Conservation (phyloP, 2,888 invertebrate genomes). For the Dexiosoma caninum region DNA sequence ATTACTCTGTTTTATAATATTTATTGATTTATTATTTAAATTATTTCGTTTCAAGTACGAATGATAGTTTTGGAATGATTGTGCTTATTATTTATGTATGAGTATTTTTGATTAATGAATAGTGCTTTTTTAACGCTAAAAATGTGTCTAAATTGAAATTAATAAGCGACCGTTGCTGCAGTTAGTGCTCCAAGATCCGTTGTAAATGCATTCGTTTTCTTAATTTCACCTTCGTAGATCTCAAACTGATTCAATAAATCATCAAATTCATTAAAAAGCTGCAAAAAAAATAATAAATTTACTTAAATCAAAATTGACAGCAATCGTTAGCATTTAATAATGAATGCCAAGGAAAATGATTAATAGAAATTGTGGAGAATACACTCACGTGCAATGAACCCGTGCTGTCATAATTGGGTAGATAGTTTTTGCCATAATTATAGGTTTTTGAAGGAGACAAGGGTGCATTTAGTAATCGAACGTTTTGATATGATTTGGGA, state of each 20-base stretch:
- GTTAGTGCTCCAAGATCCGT: slow-evolving; percentile 19
- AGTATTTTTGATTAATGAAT: slow-evolving; percentile 28
- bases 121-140: neutral
- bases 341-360: neutral
- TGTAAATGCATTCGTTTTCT: slow-evolving; percentile 33
- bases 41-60: neutral
- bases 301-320: slow-evolving; percentile 42
- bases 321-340: neutral
- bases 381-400: slow-evolving; percentile 69
- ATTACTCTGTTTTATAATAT: slow-evolving; percentile 6
- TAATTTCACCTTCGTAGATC: slow-evolving; percentile 66
- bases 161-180: slow-evolving; percentile 22
- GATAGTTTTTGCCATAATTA: slow-evolving; percentile 65
- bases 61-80: neutral
- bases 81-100: too few species aligned
- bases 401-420: slow-evolving; percentile 69
- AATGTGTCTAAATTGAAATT: slow-evolving; percentile 1
- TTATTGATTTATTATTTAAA: slow-evolving; percentile 5
- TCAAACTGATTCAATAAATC: slow-evolving; percentile 73
- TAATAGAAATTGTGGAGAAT: neutral
- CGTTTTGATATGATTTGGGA: slow-evolving; percentile 73
- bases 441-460: slow-evolving; percentile 34
- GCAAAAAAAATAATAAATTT: slow-evolving; percentile 58
- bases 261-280: slow-evolving; percentile 76
- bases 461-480: slow-evolving; percentile 71